phyloP scores from a whole-genome alignment of 2,797 vertebrate genomes.

The Helarctos malayanus region DNA sequence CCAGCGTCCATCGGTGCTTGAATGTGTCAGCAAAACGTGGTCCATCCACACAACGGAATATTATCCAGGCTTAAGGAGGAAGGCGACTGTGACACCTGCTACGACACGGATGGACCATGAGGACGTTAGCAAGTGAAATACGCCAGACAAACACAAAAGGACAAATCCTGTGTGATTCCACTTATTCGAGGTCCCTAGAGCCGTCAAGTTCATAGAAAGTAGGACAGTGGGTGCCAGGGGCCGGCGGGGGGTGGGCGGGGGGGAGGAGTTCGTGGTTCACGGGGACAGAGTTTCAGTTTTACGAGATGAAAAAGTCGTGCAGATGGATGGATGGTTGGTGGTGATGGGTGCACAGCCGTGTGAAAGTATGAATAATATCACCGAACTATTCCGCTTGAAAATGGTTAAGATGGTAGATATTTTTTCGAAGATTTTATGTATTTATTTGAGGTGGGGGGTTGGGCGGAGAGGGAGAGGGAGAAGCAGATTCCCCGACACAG shows the following conservation, averaged over 20 bases:
- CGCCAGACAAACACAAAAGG: background rate
- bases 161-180: background rate
- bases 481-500: background rate
- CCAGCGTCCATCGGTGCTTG: rapidly evolving
- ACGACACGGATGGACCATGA: rapidly evolving
- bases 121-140: rapidly evolving
- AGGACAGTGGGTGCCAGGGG: rapidly evolving
- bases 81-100: rapidly evolving
- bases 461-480: background rate
- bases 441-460: background rate
- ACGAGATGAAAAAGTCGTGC: no score
- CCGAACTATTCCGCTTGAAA: background rate
- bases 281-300: background rate
- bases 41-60: rapidly evolving
- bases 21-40: rapidly evolving
- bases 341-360: rapidly evolving
- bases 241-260: rapidly evolving
- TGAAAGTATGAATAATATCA: rapidly evolving
- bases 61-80: background rate
- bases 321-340: rapidly evolving
- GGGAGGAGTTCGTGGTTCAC: no score
- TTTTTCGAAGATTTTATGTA: background rate
- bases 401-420: background rate
- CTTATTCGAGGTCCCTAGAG: background rate
- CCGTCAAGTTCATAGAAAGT: no score